phyloP scores from a whole-genome alignment of 2,113 vertebrate species.

The Notothenia rossii region DNA sequence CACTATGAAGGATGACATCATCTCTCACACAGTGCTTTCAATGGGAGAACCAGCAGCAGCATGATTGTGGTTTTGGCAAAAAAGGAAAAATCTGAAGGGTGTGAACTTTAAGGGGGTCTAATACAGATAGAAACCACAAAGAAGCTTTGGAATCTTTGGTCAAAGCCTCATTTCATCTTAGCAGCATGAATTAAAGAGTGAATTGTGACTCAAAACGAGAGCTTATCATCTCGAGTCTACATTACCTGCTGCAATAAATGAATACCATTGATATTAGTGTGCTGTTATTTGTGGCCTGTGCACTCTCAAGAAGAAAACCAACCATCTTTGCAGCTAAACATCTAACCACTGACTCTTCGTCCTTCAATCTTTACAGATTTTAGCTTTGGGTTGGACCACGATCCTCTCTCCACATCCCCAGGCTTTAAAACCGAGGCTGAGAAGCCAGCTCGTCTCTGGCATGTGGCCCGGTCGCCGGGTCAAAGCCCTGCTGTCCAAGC shows the following conservation, averaged over 20 bases:
- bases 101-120: constrained; percentile 61
- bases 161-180: constrained; percentile 37
- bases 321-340: background rate
- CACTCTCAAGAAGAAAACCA: background rate
- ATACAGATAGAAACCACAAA: constrained; percentile 45
- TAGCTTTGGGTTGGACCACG: constrained; percentile 21
- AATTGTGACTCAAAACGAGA: constrained; percentile 20
- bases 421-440: background rate
- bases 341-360: constrained; percentile 13
- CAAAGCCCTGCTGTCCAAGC: constrained; percentile 54
- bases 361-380: constrained; percentile 9
- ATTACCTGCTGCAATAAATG: constrained; percentile 6
- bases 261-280: background rate
- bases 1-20: constrained; percentile 76
- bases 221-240: background rate
- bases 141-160: constrained; percentile 50
- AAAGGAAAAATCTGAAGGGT: constrained; percentile 43
- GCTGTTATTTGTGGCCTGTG: background rate
- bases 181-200: constrained; percentile 27
- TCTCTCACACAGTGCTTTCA: constrained; percentile 63
- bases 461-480: constrained; percentile 44
- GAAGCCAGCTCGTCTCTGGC: constrained; percentile 50
- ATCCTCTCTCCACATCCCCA: constrained; percentile 8
- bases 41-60: constrained; percentile 49
- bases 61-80: constrained; percentile 53